Conservation (phyloP, 1,140 invertebrate genomes). For the Riptortus pedestris region DNA sequence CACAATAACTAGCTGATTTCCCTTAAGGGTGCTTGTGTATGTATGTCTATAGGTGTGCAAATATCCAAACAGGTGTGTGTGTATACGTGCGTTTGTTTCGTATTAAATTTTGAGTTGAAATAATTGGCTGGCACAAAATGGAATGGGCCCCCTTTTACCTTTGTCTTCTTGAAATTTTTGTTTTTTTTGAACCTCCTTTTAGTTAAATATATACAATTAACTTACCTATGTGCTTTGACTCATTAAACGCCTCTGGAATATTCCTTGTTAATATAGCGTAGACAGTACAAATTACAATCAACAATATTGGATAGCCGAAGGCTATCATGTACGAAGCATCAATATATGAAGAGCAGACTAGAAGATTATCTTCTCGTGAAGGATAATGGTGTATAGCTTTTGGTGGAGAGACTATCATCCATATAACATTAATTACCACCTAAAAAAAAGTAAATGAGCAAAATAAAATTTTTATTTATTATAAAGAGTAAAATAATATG, state of each 20-base stretch:
- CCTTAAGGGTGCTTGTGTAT: too few relatives aligned
- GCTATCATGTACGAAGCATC: slow-evolving; percentile 66
- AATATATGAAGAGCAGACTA: slow-evolving; percentile 77
- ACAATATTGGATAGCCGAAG: slow-evolving; percentile 61
- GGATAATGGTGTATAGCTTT: slow-evolving; percentile 77
- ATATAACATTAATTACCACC: slow-evolving; percentile 74
- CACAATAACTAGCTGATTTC: too few relatives aligned
- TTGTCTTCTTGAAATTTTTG: too few relatives aligned
- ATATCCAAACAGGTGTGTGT: too few relatives aligned
- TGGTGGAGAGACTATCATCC: slow-evolving; percentile 77
- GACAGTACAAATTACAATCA: slow-evolving; percentile 57
- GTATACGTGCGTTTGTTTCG: too few relatives aligned
- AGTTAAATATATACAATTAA: slow-evolving; percentile 16
- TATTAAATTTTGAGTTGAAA: too few relatives aligned
- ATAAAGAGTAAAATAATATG: not conserved
- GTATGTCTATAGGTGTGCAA: too few relatives aligned
- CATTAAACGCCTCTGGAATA: slow-evolving; percentile 64
- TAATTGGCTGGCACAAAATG: too few relatives aligned
- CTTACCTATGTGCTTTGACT: slow-evolving; percentile 50
- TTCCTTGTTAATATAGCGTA: slow-evolving; percentile 66
- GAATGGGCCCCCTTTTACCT: too few relatives aligned
- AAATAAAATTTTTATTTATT: too few relatives aligned
- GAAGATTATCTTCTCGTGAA: slow-evolving; percentile 73
- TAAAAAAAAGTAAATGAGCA: slow-evolving; percentile 35
- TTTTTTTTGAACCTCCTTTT: too few relatives aligned